A percentile compares a stretch with the other conserved stretches of the same genome.
phyloP scores from a whole-genome alignment of 2,113 vertebrate species.

The Rhizomys pruinosus region DNA sequence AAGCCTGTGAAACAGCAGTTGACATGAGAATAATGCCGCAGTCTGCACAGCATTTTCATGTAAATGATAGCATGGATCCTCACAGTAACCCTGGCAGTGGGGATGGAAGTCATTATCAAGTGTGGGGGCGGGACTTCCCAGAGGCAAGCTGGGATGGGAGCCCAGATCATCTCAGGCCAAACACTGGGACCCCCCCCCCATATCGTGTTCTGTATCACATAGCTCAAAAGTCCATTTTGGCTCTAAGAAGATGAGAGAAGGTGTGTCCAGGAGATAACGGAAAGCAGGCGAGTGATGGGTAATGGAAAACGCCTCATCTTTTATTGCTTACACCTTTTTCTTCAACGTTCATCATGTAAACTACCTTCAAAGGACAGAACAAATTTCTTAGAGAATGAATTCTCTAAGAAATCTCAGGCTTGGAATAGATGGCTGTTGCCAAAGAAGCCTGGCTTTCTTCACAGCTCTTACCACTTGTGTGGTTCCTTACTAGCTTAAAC shows the following conservation, averaged over 20 bases:
- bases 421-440: neutral
- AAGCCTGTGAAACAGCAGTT: constrained; percentile 61
- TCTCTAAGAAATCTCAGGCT: neutral
- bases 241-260: neutral
- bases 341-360: neutral
- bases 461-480: neutral
- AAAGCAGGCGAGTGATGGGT: neutral
- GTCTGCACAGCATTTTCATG: constrained; percentile 69
- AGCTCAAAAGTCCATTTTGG: neutral
- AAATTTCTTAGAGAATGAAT: neutral
- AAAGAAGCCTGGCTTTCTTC: neutral
- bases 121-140: constrained; percentile 1
- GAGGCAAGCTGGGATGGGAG: constrained; percentile 66
- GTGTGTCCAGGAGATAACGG: neutral
- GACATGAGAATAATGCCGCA: constrained; percentile 56
- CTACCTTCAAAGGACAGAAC: neutral
- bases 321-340: neutral
- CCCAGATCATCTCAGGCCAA: constrained; percentile 59
- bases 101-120: constrained; percentile 38
- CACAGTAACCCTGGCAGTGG: constrained; percentile 47
- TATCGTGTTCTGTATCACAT: neutral
- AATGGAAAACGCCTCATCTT: neutral
- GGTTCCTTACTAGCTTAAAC: neutral
- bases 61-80: constrained; percentile 61
- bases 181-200: neutral